Conservation (phyloP, 2,888 invertebrate species). For the Arenicola marina region DNA sequence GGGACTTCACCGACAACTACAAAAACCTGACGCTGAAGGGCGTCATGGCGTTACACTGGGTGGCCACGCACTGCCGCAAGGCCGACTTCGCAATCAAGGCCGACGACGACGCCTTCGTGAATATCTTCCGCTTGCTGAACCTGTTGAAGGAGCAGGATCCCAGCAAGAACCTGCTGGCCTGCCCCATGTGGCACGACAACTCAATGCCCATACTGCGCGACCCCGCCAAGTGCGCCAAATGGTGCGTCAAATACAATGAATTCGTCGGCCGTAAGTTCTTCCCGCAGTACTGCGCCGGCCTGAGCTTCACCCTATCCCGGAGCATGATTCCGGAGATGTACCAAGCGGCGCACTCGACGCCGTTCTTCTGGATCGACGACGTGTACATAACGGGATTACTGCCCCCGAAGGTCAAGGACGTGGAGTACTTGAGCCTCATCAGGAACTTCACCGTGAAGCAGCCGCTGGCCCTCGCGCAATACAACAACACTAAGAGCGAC, state of each 20-base stretch:
- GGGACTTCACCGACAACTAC: conserved; percentile 40
- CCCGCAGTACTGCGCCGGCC: conserved; percentile 53
- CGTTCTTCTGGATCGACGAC: no score
- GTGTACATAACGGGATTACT: conserved; percentile 49
- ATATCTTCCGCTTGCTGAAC: conserved; percentile 31
- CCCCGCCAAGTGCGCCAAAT: conserved; percentile 31
- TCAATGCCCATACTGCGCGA: conserved; percentile 36
- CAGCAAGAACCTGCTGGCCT: conserved; percentile 18
- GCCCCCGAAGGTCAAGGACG: conserved; percentile 35
- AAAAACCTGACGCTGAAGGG: conserved; percentile 41
- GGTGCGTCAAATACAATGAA: conserved; percentile 32
- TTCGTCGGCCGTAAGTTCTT: conserved; percentile 30
- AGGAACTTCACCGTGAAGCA: neutral
- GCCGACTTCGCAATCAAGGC: conserved; percentile 37
- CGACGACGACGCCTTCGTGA: conserved; percentile 41
- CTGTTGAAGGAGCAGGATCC: conserved; percentile 11
- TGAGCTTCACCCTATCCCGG: conserved; percentile 41
- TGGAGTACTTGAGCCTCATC: conserved; percentile 58
- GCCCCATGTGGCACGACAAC: conserved; percentile 34
- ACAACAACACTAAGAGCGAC: neutral
- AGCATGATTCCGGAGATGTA: conserved; percentile 42
- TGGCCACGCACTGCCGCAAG: conserved; percentile 35
- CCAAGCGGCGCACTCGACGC: conserved; percentile 37
- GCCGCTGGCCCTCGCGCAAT: conserved; percentile 41
- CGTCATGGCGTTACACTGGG: conserved; percentile 42